phyloP scores from a whole-genome alignment of 2,888 invertebrate species.

The Philonicus albiceps region DNA sequence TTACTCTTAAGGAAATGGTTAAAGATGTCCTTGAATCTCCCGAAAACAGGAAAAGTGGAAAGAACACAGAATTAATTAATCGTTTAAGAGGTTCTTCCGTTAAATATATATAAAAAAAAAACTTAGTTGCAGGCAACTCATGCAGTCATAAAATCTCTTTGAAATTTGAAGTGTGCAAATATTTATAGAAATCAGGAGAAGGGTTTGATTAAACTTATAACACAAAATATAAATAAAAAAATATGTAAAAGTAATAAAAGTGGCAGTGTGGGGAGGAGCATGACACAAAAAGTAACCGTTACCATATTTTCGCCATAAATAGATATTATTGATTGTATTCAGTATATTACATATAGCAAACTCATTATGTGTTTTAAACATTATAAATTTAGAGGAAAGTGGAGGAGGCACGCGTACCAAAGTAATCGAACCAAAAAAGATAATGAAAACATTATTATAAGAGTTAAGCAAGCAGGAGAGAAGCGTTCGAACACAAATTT shows the following conservation, averaged over 20 bases:
- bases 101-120: neutral
- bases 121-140: neutral
- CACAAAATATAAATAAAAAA: neutral
- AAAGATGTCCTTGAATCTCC: neutral
- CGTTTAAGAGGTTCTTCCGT: neutral
- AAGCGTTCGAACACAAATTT: slow-evolving; percentile 26
- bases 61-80: neutral
- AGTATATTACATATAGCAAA: neutral
- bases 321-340: slow-evolving; percentile 8
- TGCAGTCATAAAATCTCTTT: slow-evolving; percentile 3
- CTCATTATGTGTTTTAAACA: slow-evolving; percentile 16
- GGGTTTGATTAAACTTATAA: neutral
- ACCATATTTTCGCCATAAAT: slow-evolving; percentile 23
- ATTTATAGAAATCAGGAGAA: neutral
- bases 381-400: neutral
- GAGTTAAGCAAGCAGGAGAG: neutral
- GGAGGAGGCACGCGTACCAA: slow-evolving; percentile 14
- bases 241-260: neutral
- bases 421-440: slow-evolving; percentile 32
- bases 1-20: slow-evolving; percentile 11
- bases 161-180: neutral
- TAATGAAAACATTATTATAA: neutral
- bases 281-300: slow-evolving; percentile 3
- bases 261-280: neutral
- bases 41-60: neutral